Conservation (phyloP, 1,140 invertebrate genomes). For the Pararge aegeria region DNA sequence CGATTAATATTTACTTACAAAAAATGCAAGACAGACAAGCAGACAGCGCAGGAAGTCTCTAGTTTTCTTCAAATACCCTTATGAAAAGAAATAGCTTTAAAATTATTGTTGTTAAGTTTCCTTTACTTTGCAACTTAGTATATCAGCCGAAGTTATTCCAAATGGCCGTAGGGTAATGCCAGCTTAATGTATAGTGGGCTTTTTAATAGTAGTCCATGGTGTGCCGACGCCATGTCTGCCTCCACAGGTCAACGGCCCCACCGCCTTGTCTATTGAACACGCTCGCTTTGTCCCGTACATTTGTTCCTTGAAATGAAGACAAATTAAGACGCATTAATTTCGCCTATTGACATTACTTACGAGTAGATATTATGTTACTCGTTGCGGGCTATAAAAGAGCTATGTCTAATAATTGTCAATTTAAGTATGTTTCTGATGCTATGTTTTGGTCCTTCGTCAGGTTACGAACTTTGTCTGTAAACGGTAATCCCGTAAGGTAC, state of each 20-base stretch:
- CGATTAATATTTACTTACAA: too few relatives aligned
- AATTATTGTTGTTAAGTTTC: too few relatives aligned
- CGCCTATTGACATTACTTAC: constrained; percentile 1
- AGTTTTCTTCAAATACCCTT: too few relatives aligned
- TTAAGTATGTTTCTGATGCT: background rate
- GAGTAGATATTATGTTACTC: background rate
- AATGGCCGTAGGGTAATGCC: constrained; percentile 21
- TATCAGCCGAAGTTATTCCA: constrained; percentile 17
- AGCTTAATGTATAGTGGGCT: constrained; percentile 22
- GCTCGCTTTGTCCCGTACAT: constrained; percentile 45
- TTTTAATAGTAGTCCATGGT: constrained; percentile 47
- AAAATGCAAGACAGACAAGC: too few relatives aligned
- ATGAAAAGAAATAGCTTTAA: too few relatives aligned
- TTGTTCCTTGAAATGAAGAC: constrained; percentile 32
- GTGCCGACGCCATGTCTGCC: constrained; percentile 62
- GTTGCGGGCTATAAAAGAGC: background rate
- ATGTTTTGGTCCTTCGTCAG: background rate
- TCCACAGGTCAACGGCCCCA: constrained; percentile 46
- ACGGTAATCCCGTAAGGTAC: too few relatives aligned
- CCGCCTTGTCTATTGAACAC: constrained; percentile 42
- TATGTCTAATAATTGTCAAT: background rate
- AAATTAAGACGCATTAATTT: constrained; percentile 22
- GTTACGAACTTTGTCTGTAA: too few relatives aligned
- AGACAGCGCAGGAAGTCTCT: too few relatives aligned
- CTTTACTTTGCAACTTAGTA: background rate